phyloP scores from a whole-genome alignment of 2,888 invertebrate genomes.

The Rotaria macrura region DNA sequence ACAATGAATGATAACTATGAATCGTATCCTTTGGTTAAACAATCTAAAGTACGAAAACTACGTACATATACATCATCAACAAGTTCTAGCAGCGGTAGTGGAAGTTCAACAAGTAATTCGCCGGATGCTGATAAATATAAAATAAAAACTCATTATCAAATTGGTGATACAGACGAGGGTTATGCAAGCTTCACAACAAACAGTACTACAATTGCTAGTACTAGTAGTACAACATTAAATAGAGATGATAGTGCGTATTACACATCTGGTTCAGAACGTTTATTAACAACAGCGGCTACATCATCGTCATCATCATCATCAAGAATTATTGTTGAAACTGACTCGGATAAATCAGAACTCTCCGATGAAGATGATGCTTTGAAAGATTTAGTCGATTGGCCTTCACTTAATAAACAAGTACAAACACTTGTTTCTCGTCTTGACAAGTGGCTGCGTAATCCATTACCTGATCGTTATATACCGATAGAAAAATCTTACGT shows the following conservation, averaged over 20 bases:
- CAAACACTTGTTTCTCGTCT: slow-evolving; percentile 1
- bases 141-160: neutral
- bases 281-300: neutral
- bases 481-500: neutral
- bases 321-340: neutral
- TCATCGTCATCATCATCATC: neutral
- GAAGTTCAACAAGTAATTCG: neutral
- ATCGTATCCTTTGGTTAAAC: neutral
- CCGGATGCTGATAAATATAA: neutral
- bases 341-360: neutral
- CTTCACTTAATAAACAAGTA: slow-evolving; percentile 5
- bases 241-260: neutral
- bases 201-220: neutral
- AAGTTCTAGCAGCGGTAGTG: neutral
- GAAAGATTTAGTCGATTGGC: neutral
- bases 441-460: neutral
- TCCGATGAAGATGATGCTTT: neutral
- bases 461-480: neutral
- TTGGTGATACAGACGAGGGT: neutral
- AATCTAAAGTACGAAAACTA: slow-evolving; percentile 8
- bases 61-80: neutral
- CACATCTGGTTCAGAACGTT: neutral
- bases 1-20: neutral
- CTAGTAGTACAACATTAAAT: neutral
- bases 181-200: slow-evolving; percentile 9